Base-by-base conservation (phyloP, 2,113 vertebrate species). In the Ranitomeya variabilis region DNA sequence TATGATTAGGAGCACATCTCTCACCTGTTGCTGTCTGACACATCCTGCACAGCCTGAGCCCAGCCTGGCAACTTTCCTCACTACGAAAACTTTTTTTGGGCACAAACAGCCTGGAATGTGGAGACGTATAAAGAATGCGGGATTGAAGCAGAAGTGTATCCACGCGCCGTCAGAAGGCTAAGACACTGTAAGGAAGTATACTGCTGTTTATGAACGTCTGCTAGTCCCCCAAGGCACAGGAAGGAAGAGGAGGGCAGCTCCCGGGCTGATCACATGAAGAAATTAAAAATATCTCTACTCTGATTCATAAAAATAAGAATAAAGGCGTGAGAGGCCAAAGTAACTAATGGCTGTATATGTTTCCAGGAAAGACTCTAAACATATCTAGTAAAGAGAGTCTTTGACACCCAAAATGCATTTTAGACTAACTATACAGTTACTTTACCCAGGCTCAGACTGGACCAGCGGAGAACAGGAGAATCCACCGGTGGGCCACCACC, bases 161-260 rank as follows among this genome's bases (percentile, higher is more conserved):
- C 80, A 82, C 80, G 31, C 59, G 31, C 59, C 59, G 9, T 26
- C 59, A 37, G 80, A 19, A 62, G 80, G 59, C 31, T 26, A 15
- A 81, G 26, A 15, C 6, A 18, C 14, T 19, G 14, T 19, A 11
- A 60, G 80, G 80, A 62, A 55, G 16, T 64, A 45, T 62, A 64
- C 57, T 37, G 26, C 59, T 64, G 26, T 13, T 62, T 64, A 21
- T 81, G 80, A 81, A 37, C 26, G 60, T 79, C 31, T 66, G 19
- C 60, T 16, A 54, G 74, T 55, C 15, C 54, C 57, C 55, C 18
- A 31, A 76, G 77, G 86, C 60, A 69, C 86, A 87, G 86, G 86
- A 87, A 87, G 86, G 86, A 87, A 87, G 86, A 45, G 86, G 86
- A 81, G 77, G 74, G 76, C 45, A 81, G 77, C 37, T 21, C 74